Percentiles rank a stretch among this genome's conserved stretches.
These are phyloP conservation scores for Zapornia atra DNA, from an alignment of 2,113 vertebrate species.

Conservation along the genomic window DNA sequence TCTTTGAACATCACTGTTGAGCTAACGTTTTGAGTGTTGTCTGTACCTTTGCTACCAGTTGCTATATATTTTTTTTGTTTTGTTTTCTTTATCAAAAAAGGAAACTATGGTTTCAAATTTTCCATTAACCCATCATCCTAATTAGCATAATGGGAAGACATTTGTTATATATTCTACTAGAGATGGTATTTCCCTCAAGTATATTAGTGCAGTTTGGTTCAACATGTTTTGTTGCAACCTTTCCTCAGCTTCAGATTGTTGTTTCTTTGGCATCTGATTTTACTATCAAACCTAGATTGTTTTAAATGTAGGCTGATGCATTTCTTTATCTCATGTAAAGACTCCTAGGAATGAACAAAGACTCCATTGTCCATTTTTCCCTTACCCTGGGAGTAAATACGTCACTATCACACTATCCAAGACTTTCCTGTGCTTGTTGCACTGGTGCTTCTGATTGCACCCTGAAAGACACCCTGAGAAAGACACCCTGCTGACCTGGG, in stretches of 20 bases:
- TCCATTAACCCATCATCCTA: neutral
- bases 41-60: neutral
- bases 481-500: neutral
- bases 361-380: neutral
- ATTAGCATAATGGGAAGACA: fast-evolving
- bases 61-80: neutral
- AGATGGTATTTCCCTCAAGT: neutral
- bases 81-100: neutral
- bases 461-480: no score
- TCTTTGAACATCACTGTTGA: neutral
- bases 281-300: neutral
- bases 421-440: neutral
- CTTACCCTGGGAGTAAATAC: neutral
- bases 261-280: neutral
- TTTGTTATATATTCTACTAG: neutral
- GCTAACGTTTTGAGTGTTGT: neutral
- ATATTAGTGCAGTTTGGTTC: neutral
- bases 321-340: neutral
- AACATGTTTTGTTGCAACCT: neutral
- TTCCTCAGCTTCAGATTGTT: neutral
- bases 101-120: neutral
- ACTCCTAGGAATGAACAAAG: neutral
- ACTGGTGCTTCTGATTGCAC: neutral
- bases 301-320: neutral
- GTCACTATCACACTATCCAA: neutral